These are phyloP conservation scores for Neotoma lepida DNA, from an alignment of 2,113 vertebrate genomes.

Conservation along the genomic window DNA sequence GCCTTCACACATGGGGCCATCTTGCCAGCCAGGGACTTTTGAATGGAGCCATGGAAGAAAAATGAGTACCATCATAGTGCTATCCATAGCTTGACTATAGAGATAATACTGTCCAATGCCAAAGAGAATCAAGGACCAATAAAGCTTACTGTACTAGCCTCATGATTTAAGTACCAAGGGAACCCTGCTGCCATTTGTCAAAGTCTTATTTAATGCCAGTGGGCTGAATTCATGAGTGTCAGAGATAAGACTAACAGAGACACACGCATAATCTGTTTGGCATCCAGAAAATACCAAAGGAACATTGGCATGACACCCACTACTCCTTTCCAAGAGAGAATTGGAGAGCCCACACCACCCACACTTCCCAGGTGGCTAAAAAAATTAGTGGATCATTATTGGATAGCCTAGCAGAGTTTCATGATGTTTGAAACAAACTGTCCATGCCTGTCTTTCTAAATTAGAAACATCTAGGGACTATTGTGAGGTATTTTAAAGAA, in stretches of 20 bases:
- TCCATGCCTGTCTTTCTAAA: slow-evolving; percentile 30
- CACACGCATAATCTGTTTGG: slow-evolving; percentile 23
- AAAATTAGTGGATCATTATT: slow-evolving; percentile 27
- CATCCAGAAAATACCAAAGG: slow-evolving; percentile 21
- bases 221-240: not conserved
- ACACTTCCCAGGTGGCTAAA: slow-evolving; percentile 68
- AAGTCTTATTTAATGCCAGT: not conserved
- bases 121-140: not conserved
- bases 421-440: slow-evolving; percentile 52
- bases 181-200: not conserved
- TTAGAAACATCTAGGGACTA: slow-evolving; percentile 37
- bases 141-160: not conserved
- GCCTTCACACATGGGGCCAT: not conserved
- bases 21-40: not conserved
- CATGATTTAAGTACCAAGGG: not conserved
- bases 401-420: not conserved
- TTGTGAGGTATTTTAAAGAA: no score
- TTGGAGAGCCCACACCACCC: slow-evolving; percentile 60
- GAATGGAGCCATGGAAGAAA: not conserved
- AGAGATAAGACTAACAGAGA: not conserved
- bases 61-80: not conserved
- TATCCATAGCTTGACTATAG: not conserved
- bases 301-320: slow-evolving; percentile 60
- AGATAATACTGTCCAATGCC: no score
- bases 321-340: slow-evolving; percentile 59